A percentile compares a stretch with the other conserved stretches of the same genome.
These are phyloP conservation scores for Odiellus spinosus DNA, from an alignment of 2,888 invertebrate genomes.

Conservation along the genomic window DNA sequence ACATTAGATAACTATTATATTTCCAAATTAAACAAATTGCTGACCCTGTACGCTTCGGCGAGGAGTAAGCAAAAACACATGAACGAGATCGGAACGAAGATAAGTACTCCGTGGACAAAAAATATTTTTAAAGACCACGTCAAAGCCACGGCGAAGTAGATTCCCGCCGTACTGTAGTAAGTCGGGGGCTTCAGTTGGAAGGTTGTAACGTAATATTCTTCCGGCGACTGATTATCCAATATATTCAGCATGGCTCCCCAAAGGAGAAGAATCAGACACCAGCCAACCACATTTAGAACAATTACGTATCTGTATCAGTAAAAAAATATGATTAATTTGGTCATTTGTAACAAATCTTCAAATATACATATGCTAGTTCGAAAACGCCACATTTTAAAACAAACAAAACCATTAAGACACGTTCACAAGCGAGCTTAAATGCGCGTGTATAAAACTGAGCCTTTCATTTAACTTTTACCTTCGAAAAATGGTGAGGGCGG, in stretches of 20 bases:
- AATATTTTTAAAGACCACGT: constrained; percentile 11
- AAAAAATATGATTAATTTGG: too few species aligned
- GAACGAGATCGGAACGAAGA: constrained; percentile 16
- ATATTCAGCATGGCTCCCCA: constrained; percentile 10
- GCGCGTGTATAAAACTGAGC: too few species aligned
- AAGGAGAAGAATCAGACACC: constrained; percentile 9
- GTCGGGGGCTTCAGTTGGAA: constrained; percentile 11
- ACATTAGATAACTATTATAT: too few species aligned
- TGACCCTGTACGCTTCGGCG: constrained; percentile 10
- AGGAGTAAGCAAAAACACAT: constrained; percentile 18
- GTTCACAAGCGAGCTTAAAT: too few species aligned
- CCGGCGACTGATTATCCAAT: constrained; percentile 12
- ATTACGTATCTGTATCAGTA: constrained; percentile 8
- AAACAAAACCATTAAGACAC: too few species aligned
- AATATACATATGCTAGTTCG: too few species aligned
- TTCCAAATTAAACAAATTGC: too few species aligned
- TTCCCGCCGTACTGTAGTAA: constrained; percentile 3
- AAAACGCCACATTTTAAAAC: too few species aligned
- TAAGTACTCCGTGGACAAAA: constrained; percentile 16
- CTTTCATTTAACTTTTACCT: too few species aligned
- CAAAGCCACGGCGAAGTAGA: constrained; percentile 12
- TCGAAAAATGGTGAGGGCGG: too few species aligned
- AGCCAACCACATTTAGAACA: constrained; percentile 9
- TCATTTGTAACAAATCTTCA: too few species aligned
- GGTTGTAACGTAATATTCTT: constrained; percentile 10